phyloP scores from a whole-genome alignment of 2,113 vertebrate species.

The Galeopterus variegatus region DNA sequence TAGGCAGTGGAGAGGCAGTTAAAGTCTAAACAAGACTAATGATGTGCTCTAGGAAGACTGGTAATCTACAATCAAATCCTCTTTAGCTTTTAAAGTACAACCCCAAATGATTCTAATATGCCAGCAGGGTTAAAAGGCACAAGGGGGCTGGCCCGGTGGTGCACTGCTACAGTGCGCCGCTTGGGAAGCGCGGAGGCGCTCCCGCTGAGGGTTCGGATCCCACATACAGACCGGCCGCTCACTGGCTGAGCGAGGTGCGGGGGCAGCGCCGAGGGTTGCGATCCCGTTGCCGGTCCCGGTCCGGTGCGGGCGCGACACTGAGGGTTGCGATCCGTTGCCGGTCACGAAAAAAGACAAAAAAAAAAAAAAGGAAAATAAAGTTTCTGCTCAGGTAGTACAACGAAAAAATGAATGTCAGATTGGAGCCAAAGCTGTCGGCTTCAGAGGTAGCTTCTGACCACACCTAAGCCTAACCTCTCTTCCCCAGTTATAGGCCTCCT shows the following conservation, averaged over 20 bases:
- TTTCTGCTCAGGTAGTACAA: background rate
- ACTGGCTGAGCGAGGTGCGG: no score
- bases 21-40: background rate
- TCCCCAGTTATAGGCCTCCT: background rate
- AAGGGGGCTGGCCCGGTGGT: no score
- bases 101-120: background rate
- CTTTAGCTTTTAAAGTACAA: background rate
- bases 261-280: no score
- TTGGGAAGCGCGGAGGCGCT: no score
- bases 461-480: background rate
- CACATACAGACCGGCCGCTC: no score
- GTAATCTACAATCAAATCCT: background rate
- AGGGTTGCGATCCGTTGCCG: no score
- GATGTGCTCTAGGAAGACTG: background rate
- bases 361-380: no score
- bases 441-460: background rate
- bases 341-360: no score
- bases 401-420: background rate
- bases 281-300: no score
- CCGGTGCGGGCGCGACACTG: no score
- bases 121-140: background rate
- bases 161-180: no score
- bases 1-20: background rate
- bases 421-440: background rate
- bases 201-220: no score